These are phyloP conservation scores for Aythya baeri DNA, from an alignment of 2,113 vertebrate species.

Conservation along the genomic window DNA sequence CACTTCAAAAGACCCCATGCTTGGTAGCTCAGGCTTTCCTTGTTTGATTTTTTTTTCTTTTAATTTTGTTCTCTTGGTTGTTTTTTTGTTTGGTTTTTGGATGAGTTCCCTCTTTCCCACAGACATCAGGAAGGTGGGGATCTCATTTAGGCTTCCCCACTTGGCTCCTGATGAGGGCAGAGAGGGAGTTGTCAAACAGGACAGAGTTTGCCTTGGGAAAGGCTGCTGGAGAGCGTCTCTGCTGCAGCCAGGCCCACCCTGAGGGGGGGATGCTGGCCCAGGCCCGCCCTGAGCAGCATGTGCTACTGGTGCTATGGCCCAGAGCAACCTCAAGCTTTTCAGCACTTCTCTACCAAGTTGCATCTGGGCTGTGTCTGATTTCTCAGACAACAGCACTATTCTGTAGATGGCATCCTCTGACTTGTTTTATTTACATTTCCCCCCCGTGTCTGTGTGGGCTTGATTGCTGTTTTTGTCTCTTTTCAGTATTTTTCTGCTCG, in stretches of 20 bases:
- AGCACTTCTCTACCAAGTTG: neutral
- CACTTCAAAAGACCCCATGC: too few species aligned
- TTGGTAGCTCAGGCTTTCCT: too few species aligned
- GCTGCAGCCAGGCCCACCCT: neutral
- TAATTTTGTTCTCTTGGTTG: neutral
- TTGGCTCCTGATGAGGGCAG: neutral
- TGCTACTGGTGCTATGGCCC: fast-evolving
- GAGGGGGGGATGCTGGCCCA: neutral
- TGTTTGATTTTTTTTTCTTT: neutral
- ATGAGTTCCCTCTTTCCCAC: neutral
- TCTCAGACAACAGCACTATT: neutral
- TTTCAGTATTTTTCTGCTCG: neutral
- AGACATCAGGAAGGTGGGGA: neutral
- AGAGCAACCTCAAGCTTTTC: neutral
- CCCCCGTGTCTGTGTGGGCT: neutral
- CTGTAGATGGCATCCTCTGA: neutral
- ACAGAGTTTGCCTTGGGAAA: too few species aligned
- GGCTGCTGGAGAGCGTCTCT: neutral
- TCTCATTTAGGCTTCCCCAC: neutral
- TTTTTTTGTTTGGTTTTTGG: neutral
- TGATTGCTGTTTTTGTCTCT: neutral
- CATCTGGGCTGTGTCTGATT: neutral
- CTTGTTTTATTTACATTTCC: neutral
- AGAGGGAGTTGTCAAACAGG: neutral
- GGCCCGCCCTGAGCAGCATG: neutral